These are phyloP conservation scores for Mactra quadrangularis DNA, from an alignment of 1,140 invertebrate genomes.

Conservation along the genomic window DNA sequence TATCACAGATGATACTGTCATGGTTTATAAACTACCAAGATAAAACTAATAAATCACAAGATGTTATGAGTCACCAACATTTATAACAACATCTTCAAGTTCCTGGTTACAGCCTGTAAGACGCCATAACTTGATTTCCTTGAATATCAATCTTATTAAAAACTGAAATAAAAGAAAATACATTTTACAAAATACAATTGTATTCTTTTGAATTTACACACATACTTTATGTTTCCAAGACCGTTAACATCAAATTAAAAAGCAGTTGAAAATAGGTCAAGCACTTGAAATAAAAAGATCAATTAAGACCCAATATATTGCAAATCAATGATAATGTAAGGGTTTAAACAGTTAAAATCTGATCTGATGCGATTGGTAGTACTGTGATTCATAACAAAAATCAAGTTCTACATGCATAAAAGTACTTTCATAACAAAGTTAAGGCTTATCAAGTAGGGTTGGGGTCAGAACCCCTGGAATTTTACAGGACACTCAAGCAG, in stretches of 20 bases:
- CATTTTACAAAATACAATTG: too few species aligned
- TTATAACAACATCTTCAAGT: constrained; percentile 21
- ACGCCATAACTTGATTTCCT: constrained; percentile 57
- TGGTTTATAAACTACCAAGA: too few species aligned
- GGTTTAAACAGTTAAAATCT: neutral
- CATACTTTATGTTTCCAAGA: neutral
- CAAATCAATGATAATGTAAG: neutral
- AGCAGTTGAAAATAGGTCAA: neutral
- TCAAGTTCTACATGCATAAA: too few species aligned
- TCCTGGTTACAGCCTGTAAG: constrained; percentile 16
- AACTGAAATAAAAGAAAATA: constrained; percentile 61
- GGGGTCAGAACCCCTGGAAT: too few species aligned
- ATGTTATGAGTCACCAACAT: constrained; percentile 11
- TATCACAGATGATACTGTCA: too few species aligned
- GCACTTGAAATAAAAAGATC: neutral
- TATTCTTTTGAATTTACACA: neutral
- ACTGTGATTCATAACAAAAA: too few species aligned
- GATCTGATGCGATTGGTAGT: too few species aligned
- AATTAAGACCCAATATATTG: neutral
- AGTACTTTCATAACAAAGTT: too few species aligned
- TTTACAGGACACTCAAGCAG: too few species aligned
- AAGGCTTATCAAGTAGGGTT: too few species aligned
- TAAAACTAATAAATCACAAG: too few species aligned
- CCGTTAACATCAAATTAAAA: neutral
- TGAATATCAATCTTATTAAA: constrained; percentile 57